Evolutionary conservation across 2,113 vertebrate species (phyloP).

Genomic region (Mastomys coucha): DNA sequence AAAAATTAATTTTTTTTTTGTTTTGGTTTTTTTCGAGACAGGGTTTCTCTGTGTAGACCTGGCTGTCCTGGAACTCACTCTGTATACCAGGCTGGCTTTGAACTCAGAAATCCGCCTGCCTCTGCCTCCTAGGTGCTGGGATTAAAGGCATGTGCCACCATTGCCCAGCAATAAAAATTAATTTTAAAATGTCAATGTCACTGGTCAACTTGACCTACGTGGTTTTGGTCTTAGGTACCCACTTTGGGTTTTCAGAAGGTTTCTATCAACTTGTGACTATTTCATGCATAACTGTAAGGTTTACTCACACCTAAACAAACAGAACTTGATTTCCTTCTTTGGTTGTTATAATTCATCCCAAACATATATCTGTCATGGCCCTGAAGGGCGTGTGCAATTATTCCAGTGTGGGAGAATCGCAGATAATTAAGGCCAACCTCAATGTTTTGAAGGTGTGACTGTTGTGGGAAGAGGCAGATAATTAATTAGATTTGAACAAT

Average conservation of each 20-base stretch:
- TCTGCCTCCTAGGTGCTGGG: no score
- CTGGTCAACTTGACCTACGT: not conserved
- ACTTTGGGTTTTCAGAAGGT: constrained; percentile 55
- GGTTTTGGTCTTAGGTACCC: constrained; percentile 44
- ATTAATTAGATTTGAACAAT: constrained; percentile 75
- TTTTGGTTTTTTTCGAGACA: no score
- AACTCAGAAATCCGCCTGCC: no score
- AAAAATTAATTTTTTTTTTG: no score
- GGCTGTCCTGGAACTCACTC: no score
- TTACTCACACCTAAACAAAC: constrained; percentile 76
- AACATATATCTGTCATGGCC: constrained; percentile 56
- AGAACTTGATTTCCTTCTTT: constrained; percentile 75
- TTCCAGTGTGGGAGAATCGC: constrained; percentile 77
- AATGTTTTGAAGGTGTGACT: constrained; percentile 77
- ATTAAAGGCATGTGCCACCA: no score
- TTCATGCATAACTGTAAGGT: constrained; percentile 49
- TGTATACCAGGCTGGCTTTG: no score
- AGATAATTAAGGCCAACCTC: constrained; percentile 65
- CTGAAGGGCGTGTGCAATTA: constrained; percentile 67
- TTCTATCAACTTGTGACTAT: constrained; percentile 63
- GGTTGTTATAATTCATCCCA: constrained; percentile 52
- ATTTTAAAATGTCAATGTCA: not conserved
- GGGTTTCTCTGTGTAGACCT: no score
- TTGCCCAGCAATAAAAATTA: not conserved
- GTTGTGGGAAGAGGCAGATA: constrained; percentile 59